phyloP scores from a whole-genome alignment of 2,113 vertebrate genomes.

The Oriolus oriolus region DNA sequence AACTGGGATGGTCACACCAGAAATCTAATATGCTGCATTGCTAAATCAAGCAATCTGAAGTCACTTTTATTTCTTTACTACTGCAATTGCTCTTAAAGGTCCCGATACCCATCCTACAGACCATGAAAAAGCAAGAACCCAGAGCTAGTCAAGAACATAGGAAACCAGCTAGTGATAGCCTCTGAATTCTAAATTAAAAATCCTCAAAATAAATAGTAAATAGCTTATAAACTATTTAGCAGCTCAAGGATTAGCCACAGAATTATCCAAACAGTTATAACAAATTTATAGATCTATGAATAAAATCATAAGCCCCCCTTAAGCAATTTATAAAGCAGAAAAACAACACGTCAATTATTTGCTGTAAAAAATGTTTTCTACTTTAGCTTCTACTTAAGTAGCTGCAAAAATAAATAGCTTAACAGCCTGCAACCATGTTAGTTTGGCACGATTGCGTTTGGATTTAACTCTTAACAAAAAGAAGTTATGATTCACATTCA shows the following conservation, averaged over 20 bases:
- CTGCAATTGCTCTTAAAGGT: not conserved
- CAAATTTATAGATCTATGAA: not conserved
- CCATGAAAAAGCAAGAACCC: not conserved
- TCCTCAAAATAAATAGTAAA: not conserved
- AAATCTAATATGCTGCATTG: not conserved
- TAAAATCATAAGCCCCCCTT: not conserved
- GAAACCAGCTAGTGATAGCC: not conserved
- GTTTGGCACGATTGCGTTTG: not conserved
- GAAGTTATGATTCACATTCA: not conserved
- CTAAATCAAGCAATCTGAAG: not conserved
- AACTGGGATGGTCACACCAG: not conserved
- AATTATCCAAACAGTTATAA: constrained; percentile 5
- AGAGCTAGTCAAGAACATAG: not conserved
- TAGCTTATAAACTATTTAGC: not conserved
- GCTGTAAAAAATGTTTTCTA: not conserved
- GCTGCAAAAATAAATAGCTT: not conserved
- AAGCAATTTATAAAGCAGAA: not conserved
- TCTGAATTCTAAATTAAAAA: not conserved
- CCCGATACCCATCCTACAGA: not conserved
- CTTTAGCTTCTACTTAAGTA: not conserved
- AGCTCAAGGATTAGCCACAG: not conserved
- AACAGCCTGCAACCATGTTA: not conserved
- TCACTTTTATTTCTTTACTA: not conserved
- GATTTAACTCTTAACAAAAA: not conserved
- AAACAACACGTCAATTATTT: not conserved